phyloP scores from a whole-genome alignment of 2,888 invertebrate species.

The Dastarcus helophoroides region DNA sequence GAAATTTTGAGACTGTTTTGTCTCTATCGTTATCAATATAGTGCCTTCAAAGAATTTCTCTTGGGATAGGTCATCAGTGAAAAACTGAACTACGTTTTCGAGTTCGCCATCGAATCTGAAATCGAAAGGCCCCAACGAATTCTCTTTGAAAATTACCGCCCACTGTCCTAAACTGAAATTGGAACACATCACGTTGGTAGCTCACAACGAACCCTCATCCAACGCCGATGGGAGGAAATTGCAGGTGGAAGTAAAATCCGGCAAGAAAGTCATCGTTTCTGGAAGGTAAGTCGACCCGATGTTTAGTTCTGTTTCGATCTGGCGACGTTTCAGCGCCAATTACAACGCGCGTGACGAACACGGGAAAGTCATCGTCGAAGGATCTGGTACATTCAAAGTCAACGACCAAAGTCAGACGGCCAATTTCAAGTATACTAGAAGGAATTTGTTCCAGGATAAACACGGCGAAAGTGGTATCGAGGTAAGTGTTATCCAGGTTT shows the following conservation, averaged over 20 bases:
- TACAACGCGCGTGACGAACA: constrained; percentile 61
- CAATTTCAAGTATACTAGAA: constrained; percentile 62
- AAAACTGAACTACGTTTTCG: constrained; percentile 39
- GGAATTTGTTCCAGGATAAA: constrained; percentile 43
- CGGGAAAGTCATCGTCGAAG: constrained; percentile 61
- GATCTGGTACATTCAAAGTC: constrained; percentile 60
- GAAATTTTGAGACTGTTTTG: no score
- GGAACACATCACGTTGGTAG: constrained; percentile 52
- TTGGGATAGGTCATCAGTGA: constrained; percentile 15
- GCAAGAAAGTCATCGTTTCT: constrained; percentile 53
- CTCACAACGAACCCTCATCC: constrained; percentile 46
- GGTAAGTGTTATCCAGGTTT: constrained; percentile 23
- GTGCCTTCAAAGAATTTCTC: no score
- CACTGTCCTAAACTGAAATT: constrained; percentile 53
- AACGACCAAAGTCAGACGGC: constrained; percentile 56
- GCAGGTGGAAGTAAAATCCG: constrained; percentile 50
- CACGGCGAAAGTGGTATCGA: constrained; percentile 58
- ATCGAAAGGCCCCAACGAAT: constrained; percentile 51
- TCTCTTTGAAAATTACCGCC: constrained; percentile 47
- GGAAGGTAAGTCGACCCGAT: constrained; percentile 47
- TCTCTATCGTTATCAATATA: no score
- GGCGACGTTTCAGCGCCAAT: constrained; percentile 41
- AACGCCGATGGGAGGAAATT: constrained; percentile 50
- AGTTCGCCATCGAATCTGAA: constrained; percentile 44
- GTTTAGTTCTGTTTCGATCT: neutral